Percentiles rank a stretch among this genome's conserved stretches.
Evolutionary conservation across 2,113 vertebrate genomes (phyloP).

Genomic region (Vidua chalybeata): DNA sequence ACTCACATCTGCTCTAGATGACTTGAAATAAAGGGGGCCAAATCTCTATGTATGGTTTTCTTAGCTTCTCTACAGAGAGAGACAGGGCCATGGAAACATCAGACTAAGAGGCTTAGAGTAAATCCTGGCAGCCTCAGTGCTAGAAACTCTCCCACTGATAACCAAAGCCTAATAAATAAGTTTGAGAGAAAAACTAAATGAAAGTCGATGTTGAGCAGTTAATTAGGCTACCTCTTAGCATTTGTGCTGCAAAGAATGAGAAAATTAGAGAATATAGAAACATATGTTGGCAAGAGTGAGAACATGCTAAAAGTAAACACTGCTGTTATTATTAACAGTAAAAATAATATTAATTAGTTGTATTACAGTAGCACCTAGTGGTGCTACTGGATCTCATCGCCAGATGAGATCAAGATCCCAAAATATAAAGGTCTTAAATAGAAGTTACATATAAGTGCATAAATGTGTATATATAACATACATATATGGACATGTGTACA

Average conservation of each 20-base stretch:
- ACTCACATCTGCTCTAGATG: conserved; percentile 15
- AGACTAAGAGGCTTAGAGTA: conserved; percentile 57
- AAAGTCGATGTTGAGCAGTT: conserved; percentile 28
- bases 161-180: conserved; percentile 58
- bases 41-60: neutral
- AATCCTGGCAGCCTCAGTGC: conserved; percentile 55
- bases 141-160: conserved; percentile 44
- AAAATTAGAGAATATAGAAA: conserved; percentile 28
- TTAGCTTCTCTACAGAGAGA: conserved; percentile 7
- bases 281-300: neutral
- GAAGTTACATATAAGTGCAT: neutral
- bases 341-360: conserved; percentile 68
- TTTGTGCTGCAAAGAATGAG: neutral
- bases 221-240: conserved; percentile 34
- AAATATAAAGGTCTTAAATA: neutral
- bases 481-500: fast-evolving
- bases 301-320: neutral
- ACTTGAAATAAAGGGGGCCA: conserved; percentile 32
- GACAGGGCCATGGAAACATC: conserved; percentile 21
- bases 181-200: conserved; percentile 64
- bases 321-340: conserved; percentile 16
- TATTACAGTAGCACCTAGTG: conserved; percentile 72
- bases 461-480: neutral
- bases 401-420: neutral
- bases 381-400: conserved; percentile 40